Evolutionary conservation across 64 coral and sea anemone genomes (phyloP).

Genomic region (Cladopsammia gracilis): DNA sequence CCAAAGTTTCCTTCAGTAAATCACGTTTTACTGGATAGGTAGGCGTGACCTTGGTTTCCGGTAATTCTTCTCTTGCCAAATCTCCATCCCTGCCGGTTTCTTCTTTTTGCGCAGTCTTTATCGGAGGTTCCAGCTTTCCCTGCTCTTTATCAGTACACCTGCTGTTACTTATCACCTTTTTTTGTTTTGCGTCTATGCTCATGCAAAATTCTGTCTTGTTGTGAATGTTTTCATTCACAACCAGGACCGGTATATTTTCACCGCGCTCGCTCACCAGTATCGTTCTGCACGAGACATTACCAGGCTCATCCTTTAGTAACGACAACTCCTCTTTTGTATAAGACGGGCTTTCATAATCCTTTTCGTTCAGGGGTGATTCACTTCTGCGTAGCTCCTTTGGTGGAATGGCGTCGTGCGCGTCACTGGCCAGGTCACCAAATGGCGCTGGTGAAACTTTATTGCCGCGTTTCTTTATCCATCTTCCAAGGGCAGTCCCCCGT

Average conservation of each 20-base stretch:
- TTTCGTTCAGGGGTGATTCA: too few relatives aligned
- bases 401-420: not conserved
- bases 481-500: not conserved
- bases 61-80: too few relatives aligned
- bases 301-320: too few relatives aligned
- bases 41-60: not conserved
- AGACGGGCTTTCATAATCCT: too few relatives aligned
- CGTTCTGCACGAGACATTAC: not conserved
- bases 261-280: not conserved
- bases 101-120: not conserved
- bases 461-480: not conserved
- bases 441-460: slow-evolving; percentile 22
- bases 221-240: not conserved
- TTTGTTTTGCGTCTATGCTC: not conserved
- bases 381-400: not conserved
- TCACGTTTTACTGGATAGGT: not conserved
- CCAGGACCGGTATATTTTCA: not conserved
- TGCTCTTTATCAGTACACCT: not conserved
- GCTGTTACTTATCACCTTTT: not conserved
- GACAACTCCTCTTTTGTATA: too few relatives aligned
- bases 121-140: not conserved
- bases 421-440: not conserved
- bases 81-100: not conserved
- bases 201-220: not conserved
- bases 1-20: not conserved